Conservation (phyloP, 2,797 vertebrate genomes). For the Lagorchestes hirsutus region DNA sequence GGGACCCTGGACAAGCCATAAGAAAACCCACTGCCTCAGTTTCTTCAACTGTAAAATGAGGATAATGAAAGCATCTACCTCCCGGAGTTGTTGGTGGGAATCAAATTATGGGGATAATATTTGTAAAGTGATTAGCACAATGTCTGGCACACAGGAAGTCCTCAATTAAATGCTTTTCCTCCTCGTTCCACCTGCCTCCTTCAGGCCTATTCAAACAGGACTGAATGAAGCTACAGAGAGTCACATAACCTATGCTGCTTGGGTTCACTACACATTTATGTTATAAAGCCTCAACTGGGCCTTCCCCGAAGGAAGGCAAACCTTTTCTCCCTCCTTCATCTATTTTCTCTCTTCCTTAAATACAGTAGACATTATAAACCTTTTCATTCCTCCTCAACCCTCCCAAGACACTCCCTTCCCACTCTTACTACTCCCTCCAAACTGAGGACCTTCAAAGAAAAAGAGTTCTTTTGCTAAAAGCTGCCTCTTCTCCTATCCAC, state of each 20-base stretch:
- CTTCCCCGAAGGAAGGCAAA: neutral
- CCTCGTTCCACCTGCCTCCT: neutral
- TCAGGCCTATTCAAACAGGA: neutral
- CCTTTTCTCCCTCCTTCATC: neutral
- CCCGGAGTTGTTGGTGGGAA: neutral
- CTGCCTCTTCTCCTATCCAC: neutral
- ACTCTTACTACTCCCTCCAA: no score
- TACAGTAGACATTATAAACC: neutral
- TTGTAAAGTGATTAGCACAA: neutral
- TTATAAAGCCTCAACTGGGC: neutral
- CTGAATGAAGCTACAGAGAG: neutral
- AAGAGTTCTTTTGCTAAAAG: neutral
- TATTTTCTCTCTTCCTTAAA: neutral
- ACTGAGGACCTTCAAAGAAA: neutral
- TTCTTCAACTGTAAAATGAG: neutral
- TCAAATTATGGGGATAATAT: neutral
- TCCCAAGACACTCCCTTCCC: neutral
- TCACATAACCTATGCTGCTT: neutral
- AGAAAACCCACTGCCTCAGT: neutral
- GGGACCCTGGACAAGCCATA: neutral
- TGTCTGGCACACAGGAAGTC: neutral
- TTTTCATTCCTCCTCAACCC: neutral
- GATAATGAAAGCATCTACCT: neutral
- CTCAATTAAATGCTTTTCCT: neutral
- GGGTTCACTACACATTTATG: neutral